Evolutionary conservation across 2,113 vertebrate genomes (phyloP).

Genomic region (Corythaeola cristata): DNA sequence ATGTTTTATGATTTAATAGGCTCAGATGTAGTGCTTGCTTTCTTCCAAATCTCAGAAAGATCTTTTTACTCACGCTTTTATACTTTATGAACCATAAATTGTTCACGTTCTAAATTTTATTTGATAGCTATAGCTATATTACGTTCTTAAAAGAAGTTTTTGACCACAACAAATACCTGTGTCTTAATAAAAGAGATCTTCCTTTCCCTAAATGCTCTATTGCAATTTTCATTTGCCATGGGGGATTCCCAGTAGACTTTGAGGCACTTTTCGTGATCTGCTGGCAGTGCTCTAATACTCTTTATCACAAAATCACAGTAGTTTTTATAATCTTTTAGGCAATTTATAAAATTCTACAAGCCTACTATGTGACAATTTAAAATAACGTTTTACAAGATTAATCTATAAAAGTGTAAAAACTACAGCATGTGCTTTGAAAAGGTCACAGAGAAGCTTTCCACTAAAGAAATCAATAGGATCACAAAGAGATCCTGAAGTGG

Average conservation of each 20-base stretch:
- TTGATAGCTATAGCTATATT: neutral
- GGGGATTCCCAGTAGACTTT: neutral
- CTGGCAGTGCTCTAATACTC: neutral
- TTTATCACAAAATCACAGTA: conserved; percentile 10
- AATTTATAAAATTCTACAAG: conserved; percentile 34
- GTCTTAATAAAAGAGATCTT: neutral
- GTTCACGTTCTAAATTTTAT: neutral
- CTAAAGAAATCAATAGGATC: conserved; percentile 23
- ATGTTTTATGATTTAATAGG: neutral
- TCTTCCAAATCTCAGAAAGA: neutral
- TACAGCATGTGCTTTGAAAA: conserved; percentile 21
- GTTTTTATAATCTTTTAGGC: conserved; percentile 18
- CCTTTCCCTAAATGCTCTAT: neutral
- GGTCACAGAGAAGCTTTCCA: neutral
- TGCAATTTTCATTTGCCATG: neutral
- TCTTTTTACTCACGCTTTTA: neutral
- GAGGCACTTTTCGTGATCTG: neutral
- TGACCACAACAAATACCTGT: neutral
- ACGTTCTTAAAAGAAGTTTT: neutral
- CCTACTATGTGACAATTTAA: conserved; percentile 18
- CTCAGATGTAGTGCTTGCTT: neutral
- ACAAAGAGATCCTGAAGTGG: conserved; percentile 15
- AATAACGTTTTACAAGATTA: conserved; percentile 17
- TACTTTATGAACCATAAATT: neutral
- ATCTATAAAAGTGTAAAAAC: conserved; percentile 8